Evolutionary conservation across 1,140 invertebrate species (phyloP).

Genomic region (Bicyclus anynana): DNA sequence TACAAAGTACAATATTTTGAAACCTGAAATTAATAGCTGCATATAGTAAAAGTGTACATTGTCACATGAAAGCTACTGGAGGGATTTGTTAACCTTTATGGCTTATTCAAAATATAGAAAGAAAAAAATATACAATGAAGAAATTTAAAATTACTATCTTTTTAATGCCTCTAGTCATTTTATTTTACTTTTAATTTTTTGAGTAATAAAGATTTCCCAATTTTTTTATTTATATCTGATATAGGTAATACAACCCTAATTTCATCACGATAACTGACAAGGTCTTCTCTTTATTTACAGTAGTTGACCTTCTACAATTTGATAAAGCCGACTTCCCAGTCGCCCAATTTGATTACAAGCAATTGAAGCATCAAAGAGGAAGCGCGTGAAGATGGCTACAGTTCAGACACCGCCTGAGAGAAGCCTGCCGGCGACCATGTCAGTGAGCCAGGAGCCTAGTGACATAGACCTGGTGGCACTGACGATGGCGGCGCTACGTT

Average conservation of each 20-base stretch:
- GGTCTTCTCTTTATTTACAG: slow-evolving; percentile 16
- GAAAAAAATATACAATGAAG: too few relatives aligned
- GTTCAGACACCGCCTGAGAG: slow-evolving; percentile 57
- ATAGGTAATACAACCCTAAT: not conserved
- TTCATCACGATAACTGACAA: not conserved
- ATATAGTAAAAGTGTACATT: too few relatives aligned
- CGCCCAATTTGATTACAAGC: not conserved
- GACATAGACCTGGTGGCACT: slow-evolving; percentile 63
- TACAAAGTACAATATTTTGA: not conserved
- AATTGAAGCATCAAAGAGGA: not conserved
- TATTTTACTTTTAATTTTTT: too few relatives aligned
- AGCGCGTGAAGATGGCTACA: slow-evolving; percentile 46
- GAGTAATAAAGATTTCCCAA: too few relatives aligned
- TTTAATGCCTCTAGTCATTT: too few relatives aligned
- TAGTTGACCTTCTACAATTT: slow-evolving; percentile 13
- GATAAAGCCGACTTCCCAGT: not conserved
- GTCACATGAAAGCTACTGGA: too few relatives aligned
- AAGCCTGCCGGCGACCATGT: slow-evolving; percentile 41
- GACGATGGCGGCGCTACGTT: slow-evolving; percentile 68
- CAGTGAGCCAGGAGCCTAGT: slow-evolving; percentile 45
- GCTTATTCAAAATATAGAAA: too few relatives aligned
- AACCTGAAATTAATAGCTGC: too few relatives aligned
- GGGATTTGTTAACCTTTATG: too few relatives aligned
- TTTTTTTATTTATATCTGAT: not conserved
- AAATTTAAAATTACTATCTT: too few relatives aligned